Evolutionary conservation across 2,888 invertebrate genomes (phyloP).

Genomic region (Cosmopolites sordidus): DNA sequence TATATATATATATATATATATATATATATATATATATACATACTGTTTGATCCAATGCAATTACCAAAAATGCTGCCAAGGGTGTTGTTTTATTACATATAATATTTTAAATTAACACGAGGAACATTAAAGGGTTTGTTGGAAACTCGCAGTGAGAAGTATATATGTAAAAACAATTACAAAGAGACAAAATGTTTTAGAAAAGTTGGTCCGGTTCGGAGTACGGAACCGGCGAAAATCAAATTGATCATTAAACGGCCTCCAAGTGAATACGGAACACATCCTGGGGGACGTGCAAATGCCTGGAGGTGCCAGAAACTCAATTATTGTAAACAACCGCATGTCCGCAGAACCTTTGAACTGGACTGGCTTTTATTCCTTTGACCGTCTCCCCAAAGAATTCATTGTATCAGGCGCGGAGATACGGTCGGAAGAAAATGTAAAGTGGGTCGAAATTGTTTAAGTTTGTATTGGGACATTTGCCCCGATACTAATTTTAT

Average conservation of each 20-base stretch:
- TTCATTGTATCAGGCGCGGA: conserved; percentile 17
- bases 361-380: conserved; percentile 30
- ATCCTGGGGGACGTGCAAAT: conserved; percentile 14
- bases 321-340: conserved; percentile 35
- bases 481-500: no score
- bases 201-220: not conserved
- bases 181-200: not conserved
- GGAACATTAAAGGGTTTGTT: no score
- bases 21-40: no score
- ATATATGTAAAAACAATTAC: not conserved
- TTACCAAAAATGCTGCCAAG: no score
- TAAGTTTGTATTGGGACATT: not conserved
- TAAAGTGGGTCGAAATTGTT: conserved; percentile 7
- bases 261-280: conserved; percentile 17
- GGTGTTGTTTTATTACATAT: no score
- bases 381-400: conserved; percentile 13
- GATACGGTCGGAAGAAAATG: conserved; percentile 7
- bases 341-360: conserved; percentile 41
- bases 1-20: no score
- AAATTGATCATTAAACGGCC: conserved; percentile 24
- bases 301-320: conserved; percentile 24
- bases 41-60: no score
- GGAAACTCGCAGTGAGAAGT: not conserved
- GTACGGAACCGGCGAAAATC: conserved; percentile 13
- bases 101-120: no score